Evolutionary conservation across 2,113 vertebrate species (phyloP).

Genomic region (Caracal caracal): DNA sequence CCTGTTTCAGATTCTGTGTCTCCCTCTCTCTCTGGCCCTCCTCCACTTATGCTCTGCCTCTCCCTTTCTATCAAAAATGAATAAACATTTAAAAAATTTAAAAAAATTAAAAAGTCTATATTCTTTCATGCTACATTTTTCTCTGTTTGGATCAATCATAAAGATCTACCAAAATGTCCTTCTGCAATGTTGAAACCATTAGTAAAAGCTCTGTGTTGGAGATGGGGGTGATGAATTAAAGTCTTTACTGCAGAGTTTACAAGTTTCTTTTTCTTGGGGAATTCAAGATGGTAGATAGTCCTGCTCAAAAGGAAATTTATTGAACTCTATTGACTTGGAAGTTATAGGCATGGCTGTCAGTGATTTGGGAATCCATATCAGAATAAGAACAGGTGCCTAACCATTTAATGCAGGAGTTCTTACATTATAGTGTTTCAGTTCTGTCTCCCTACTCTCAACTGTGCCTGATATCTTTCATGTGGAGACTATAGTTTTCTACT

Average conservation of each 20-base stretch:
- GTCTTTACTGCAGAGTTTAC: neutral
- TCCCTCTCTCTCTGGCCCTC: too few relatives aligned
- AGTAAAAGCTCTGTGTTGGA: neutral
- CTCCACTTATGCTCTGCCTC: too few relatives aligned
- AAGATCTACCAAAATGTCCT: neutral
- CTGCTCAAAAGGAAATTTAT: neutral
- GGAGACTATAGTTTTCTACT: neutral
- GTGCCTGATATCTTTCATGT: neutral
- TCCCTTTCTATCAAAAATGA: too few relatives aligned
- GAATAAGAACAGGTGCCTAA: neutral
- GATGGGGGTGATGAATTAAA: neutral
- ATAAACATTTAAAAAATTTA: too few relatives aligned
- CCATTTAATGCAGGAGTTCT: neutral
- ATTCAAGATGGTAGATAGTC: neutral
- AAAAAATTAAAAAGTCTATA: neutral
- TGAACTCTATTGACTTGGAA: neutral
- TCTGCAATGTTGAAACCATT: neutral
- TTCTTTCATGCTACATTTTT: neutral
- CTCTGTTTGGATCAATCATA: neutral
- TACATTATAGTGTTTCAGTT: neutral
- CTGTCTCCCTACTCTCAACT: neutral
- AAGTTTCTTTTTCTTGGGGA: neutral
- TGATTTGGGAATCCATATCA: neutral
- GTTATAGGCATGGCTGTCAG: too few relatives aligned
- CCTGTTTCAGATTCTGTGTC: too few relatives aligned